Conservation (phyloP, 2,888 invertebrate genomes). For the Crossocerus cetratus region DNA sequence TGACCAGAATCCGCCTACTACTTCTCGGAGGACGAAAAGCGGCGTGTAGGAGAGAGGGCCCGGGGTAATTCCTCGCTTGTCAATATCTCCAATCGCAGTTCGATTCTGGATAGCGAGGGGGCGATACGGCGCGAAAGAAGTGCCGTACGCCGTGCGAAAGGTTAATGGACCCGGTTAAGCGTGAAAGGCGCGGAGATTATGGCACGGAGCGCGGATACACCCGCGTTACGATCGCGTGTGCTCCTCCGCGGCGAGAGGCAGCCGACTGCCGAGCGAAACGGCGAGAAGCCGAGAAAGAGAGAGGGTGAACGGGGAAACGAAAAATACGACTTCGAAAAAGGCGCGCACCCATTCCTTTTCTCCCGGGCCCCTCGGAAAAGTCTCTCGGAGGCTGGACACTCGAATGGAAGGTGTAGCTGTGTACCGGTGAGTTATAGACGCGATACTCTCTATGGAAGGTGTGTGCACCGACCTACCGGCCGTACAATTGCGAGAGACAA, state of each 20-base stretch:
- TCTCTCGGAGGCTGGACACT: background rate
- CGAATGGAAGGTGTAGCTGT: background rate
- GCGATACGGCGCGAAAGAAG: background rate
- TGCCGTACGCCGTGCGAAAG: background rate
- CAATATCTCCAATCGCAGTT: background rate
- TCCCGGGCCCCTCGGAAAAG: background rate
- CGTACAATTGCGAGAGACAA: conserved; percentile 49
- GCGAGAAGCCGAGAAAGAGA: too few relatives aligned
- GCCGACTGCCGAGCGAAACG: too few relatives aligned
- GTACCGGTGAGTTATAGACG: conserved; percentile 44
- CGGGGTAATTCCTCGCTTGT: too few relatives aligned
- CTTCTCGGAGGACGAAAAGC: too few relatives aligned
- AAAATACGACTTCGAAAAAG: background rate
- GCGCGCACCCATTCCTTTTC: background rate
- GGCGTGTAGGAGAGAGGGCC: too few relatives aligned
- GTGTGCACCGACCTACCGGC: conserved; percentile 43
- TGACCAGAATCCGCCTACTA: too few relatives aligned
- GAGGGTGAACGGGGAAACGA: background rate
- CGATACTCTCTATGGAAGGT: conserved; percentile 47
- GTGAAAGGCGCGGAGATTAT: conserved; percentile 1
- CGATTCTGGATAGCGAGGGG: background rate
- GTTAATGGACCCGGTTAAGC: conserved; percentile 6
- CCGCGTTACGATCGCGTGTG: too few relatives aligned
- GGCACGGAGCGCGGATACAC: background rate
- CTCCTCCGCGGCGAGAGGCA: too few relatives aligned